These are phyloP conservation scores for Eupeodes luniger DNA, from an alignment of 2,888 invertebrate species.

Conservation along the genomic window DNA sequence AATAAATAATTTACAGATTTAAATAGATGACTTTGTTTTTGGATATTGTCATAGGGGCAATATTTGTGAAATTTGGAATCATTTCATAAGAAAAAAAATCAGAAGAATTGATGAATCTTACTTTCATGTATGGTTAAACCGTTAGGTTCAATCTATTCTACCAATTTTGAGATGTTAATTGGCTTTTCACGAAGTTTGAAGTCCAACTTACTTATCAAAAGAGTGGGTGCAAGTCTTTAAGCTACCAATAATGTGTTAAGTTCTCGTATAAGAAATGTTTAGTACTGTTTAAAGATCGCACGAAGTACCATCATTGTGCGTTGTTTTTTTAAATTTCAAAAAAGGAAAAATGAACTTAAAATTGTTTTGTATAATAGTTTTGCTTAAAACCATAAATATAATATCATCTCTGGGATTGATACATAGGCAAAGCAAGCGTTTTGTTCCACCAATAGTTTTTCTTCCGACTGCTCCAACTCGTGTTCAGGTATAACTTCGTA, in stretches of 20 bases:
- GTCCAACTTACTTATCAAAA: not conserved
- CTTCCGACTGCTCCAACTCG: slow-evolving; percentile 65
- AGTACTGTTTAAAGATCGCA: slow-evolving; percentile 45
- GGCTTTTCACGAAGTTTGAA: slow-evolving; percentile 2
- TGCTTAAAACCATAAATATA: not conserved
- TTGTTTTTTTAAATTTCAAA: not conserved
- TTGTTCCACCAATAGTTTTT: slow-evolving; percentile 56
- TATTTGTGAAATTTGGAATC: no score
- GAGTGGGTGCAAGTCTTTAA: not conserved
- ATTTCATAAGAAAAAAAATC: no score
- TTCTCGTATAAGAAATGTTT: slow-evolving; percentile 10
- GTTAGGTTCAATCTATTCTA: not conserved
- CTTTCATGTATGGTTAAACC: not conserved
- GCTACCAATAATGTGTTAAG: slow-evolving; percentile 6
- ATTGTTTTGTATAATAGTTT: not conserved
- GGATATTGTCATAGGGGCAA: no score
- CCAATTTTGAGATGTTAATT: not conserved
- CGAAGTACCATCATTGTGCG: slow-evolving; percentile 31
- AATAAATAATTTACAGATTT: no score
- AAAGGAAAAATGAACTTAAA: not conserved
- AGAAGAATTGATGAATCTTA: no score
- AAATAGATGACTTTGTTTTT: no score
- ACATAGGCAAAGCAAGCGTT: slow-evolving; percentile 22
- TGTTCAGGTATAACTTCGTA: slow-evolving; percentile 44
- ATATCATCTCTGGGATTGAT: not conserved